Base-by-base conservation (phyloP, 2,797 vertebrate genomes). In the Zalophus californianus region DNA sequence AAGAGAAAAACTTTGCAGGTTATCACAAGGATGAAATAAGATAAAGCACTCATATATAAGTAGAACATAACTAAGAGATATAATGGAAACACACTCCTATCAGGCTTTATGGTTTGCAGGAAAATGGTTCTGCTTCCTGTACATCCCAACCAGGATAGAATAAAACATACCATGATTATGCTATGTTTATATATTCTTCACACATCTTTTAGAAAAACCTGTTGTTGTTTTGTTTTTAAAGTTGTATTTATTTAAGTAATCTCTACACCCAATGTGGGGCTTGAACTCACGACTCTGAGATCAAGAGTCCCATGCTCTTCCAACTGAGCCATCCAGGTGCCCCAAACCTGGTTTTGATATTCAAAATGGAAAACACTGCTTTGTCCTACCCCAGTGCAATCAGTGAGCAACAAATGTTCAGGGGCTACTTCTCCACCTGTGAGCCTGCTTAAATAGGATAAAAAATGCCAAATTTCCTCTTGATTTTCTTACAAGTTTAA, bases 401-500 rank as follows among this genome's bases (percentile, higher is more conserved):
- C 50, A 41, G 58, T 18, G n/a, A 62, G 56, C 52, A 94, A n/a
- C 25, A 82, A 82, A 4, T 16, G 5, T 38, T 32, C 32, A 13
- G 7, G 72, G 35, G 64, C 35, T 62, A 87, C 60, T 86, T 95
- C 88, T 77, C 90, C 88, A 90, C 48, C 38, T 88, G 38, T 82
- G 94, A 96, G 44, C 52, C 50, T 68, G 44, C 15, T 90, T 92
- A 85, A 89, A 21, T 29, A 38, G 52, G 35, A 20, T 3, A 32
- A 35, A 82, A 72, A 85, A 41, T 18, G 41, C 9, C 68, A 29
- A 6, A 84, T 52, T 66, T 52, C 66, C 44, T 80, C 86, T 72
- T 89, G n/a, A 70, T 92, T 93, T 92, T 95, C 78, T 97, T 75
- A 96, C 6, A 90, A 91, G 29, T 7, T 58, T 91, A 86, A 80